These are phyloP conservation scores for Ellobius talpinus DNA, from an alignment of 2,113 vertebrate species.

Conservation along the genomic window DNA sequence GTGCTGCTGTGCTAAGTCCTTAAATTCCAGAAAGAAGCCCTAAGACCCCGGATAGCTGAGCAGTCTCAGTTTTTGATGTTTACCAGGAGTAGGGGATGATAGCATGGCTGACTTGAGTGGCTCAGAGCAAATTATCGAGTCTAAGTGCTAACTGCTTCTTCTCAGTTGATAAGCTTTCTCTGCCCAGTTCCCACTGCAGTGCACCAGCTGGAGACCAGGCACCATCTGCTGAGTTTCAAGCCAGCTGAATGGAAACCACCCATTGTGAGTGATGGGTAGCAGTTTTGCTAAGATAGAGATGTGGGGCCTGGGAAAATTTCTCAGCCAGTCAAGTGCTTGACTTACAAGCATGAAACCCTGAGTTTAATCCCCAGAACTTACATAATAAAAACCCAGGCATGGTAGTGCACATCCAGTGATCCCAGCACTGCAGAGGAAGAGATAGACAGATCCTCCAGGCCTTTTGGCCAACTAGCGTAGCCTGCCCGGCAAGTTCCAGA, in stretches of 20 bases:
- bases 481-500: neutral
- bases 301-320: neutral
- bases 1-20: neutral
- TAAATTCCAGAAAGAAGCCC: neutral
- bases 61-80: slow-evolving; percentile 3
- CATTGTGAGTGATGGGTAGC: neutral
- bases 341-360: too few relatives aligned
- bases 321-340: neutral
- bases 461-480: neutral
- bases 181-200: slow-evolving; percentile 15
- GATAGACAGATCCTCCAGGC: neutral
- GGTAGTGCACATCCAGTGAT: neutral
- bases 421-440: neutral
- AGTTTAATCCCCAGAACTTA: neutral
- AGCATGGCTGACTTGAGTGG: slow-evolving; percentile 37
- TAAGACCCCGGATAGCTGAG: neutral
- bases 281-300: slow-evolving; percentile 10
- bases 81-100: neutral
- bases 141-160: slow-evolving; percentile 22
- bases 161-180: slow-evolving; percentile 42
- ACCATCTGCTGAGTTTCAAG: slow-evolving; percentile 44
- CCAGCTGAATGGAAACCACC: neutral
- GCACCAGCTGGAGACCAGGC: neutral
- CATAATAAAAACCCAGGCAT: neutral
- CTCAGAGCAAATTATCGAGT: slow-evolving; percentile 50